phyloP scores from a whole-genome alignment of 2,888 invertebrate genomes.

The Cheilosia scutellata region DNA sequence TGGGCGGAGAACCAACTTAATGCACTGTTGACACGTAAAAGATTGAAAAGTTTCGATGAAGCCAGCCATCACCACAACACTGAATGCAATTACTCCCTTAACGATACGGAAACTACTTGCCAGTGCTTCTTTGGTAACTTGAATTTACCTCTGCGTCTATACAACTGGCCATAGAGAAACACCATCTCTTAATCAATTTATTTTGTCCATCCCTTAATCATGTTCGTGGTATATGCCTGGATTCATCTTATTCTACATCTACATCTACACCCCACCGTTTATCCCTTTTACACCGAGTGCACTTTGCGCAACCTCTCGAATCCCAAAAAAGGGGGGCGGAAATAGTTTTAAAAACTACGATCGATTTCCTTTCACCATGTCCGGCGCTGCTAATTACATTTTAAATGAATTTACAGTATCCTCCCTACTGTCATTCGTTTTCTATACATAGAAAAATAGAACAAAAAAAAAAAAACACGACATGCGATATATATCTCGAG shows the following conservation, averaged over 20 bases:
- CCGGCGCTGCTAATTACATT: conserved; percentile 71
- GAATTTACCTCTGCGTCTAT: conserved; percentile 21
- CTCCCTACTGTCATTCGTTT: conserved; percentile 30
- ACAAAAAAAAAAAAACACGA: conserved; percentile 8
- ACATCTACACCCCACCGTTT: conserved; percentile 1
- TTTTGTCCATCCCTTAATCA: conserved; percentile 58
- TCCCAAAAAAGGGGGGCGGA: conserved; percentile 8
- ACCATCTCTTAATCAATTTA: conserved; percentile 61
- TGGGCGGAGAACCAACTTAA: conserved; percentile 32
- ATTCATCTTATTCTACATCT: conserved; percentile 56
- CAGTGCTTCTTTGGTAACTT: conserved; percentile 39
- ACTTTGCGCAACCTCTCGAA: neutral
- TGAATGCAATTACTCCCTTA: conserved; percentile 50
- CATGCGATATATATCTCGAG: conserved; percentile 41
- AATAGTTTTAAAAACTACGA: conserved; percentile 56
- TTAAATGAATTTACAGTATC: conserved; percentile 69
- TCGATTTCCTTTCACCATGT: conserved; percentile 71
- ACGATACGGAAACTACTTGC: conserved; percentile 22
- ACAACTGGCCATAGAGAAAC: neutral
- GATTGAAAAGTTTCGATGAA: conserved; percentile 66
- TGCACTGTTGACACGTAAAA: conserved; percentile 73
- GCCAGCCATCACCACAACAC: conserved; percentile 22
- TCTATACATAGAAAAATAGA: conserved; percentile 7
- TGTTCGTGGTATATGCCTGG: conserved; percentile 53
- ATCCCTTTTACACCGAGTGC: neutral